Base-by-base conservation (phyloP, 1,140 invertebrate genomes). In the Octopus bimaculoides region DNA sequence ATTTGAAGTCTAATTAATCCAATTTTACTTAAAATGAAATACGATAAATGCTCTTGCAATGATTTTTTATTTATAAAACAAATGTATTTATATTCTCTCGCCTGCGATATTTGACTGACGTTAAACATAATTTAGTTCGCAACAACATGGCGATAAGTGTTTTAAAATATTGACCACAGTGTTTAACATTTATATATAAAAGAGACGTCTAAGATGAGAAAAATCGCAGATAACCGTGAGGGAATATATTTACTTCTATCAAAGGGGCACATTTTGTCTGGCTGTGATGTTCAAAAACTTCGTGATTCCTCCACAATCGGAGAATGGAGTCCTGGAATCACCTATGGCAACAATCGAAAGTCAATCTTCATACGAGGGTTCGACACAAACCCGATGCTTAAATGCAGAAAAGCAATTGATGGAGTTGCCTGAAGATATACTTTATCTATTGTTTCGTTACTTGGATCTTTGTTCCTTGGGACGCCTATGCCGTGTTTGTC, bases 381-480 rank as follows among this genome's bases (percentile, higher is more conserved):
- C n/a, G 7, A 12, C 12, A 20, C 69, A n/a, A n/a, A 73, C 69
- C 69, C 7, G 12, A 14, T 20, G 69, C 7, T 41, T 73, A 20
- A 41, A n/a, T 7, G 7, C 26, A 41, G 26, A 41, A 41, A 41
- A 41, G 26, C 66, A 71, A 14, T 71, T 84, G 79, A 77, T 75
- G 12, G 71, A 81, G 61, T 75, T 86, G 52, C 86, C 86, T 75
- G 86, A 85, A 80, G 87, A 87, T 80, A 82, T 86, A 7, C 73
- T 87, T n/a, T 84, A 79, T 78, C 8, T 81, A 2, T 84, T 88
- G 14, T 83, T 86, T 9, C 76, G 74, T n/a, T 86, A 82, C 75
- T 81, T 84, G 52, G 82, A 83, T 69, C 82, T 82, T 5, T 79
- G 78, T 78, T 79, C 79, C 12, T 79, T 88, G 10, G 82, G 85